Conservation (phyloP, 2,888 invertebrate species). For the Bombylius major region DNA sequence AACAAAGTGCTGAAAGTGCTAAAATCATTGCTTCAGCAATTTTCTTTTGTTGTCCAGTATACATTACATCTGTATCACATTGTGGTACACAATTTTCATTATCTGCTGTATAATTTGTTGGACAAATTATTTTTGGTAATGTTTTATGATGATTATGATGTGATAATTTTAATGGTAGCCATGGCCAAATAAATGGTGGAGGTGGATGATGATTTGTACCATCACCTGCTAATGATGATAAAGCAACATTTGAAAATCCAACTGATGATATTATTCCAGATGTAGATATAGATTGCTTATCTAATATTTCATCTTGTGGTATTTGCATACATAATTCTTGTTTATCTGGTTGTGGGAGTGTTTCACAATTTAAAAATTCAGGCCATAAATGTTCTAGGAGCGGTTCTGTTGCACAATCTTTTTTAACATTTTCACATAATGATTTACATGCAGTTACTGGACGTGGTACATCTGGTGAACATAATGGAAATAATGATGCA, state of each 20-base stretch:
- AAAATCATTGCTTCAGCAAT: slow-evolving; percentile 62
- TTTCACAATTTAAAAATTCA: slow-evolving; percentile 60
- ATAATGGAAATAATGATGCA: slow-evolving; percentile 82
- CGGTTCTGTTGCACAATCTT: slow-evolving; percentile 49
- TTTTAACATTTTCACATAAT: slow-evolving; percentile 65
- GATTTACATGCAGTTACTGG: slow-evolving; percentile 77
- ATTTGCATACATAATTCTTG: slow-evolving; percentile 68
- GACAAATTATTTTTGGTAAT: slow-evolving; percentile 37
- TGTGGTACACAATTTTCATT: slow-evolving; percentile 44
- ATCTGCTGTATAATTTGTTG: slow-evolving; percentile 46
- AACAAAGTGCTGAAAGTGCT: slow-evolving; percentile 63
- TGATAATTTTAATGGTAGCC: slow-evolving; percentile 28
- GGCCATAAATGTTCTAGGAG: slow-evolving; percentile 60
- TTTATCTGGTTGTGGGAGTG: slow-evolving; percentile 60
- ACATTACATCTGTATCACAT: slow-evolving; percentile 56
- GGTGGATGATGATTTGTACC: background rate
- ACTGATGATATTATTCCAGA: background rate
- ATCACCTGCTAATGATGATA: background rate
- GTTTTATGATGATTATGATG: slow-evolving; percentile 1
- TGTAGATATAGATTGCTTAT: background rate
- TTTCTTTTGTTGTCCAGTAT: slow-evolving; percentile 52
- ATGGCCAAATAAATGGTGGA: slow-evolving; percentile 25
- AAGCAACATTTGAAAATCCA: background rate
- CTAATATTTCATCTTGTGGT: slow-evolving; percentile 22
- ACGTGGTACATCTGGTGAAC: slow-evolving; percentile 73